Evolutionary conservation across 92 coral and sea anemone species (phyloP), one percentile per base, ranked within the genome.

Genomic region (Meandrina meandrites): DNA sequence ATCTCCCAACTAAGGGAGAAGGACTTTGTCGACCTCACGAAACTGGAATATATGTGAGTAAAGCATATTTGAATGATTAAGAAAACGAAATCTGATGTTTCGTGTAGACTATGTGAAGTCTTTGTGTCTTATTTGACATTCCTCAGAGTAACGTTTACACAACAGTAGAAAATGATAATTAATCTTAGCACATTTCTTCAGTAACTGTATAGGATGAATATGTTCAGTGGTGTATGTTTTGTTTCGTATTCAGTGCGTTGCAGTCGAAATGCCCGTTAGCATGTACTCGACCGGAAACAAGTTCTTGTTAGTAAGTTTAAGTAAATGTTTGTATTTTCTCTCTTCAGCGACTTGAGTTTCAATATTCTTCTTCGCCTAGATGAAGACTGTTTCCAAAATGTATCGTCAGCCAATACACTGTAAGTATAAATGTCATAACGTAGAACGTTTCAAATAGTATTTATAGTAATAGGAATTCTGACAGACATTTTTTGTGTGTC

Each of bases 41-140:
- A 22, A 18, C 37, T 78, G 12, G 64, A 78, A 24, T 78, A 78
- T 51, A 78, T 78, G 81, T 78, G 27, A 78, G 81, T 78, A 6
- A 37, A 21, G 3, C 14, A 27, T n/a, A 27, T 66, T 24, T 0
- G 0, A 22, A 3, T 0, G 9, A 0, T 18, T 22, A 22, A 22
- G 11, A 22, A 24, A 6, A 30, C n/a, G 68, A 22, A 56, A 56
- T 56, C 22, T n/a, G 22, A 17, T 56, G 62, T 16, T 22, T 58
- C 10, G 28, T 58, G 4, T 24, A 22, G 6, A 1, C 8, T 3
- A 18, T 57, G n/a, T n/a, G n/a, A n/a, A n/a, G n/a, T n/a, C n/a
- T n/a, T n/a, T n/a, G n/a, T n/a, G n/a, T n/a, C n/a, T n/a, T n/a
- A n/a, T n/a, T 51, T 40, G 45, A 40, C 45, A 6, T 40, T 40